These are phyloP conservation scores for Phallusia fumigata DNA, from an alignment of 23 tunicate species.

Conservation along the genomic window DNA sequence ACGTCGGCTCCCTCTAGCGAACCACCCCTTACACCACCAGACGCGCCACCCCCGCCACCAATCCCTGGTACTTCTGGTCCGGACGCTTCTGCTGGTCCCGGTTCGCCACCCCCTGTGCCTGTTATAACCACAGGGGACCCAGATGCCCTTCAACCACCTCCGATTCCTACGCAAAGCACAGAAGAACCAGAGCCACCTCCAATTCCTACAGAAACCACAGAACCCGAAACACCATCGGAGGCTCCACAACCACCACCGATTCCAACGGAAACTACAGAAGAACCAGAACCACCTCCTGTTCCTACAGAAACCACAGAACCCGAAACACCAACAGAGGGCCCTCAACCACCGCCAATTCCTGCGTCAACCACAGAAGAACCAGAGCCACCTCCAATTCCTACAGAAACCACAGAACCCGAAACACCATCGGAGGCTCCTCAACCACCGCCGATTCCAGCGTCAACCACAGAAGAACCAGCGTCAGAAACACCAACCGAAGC, in stretches of 20 bases:
- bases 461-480: not conserved
- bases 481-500: slow-evolving; percentile 3
- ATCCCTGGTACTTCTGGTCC: not conserved
- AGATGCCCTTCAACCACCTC: not conserved
- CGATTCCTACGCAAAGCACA: not conserved
- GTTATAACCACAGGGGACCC: not conserved
- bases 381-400: slow-evolving; percentile 16
- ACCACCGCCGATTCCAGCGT: not conserved
- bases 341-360: not conserved
- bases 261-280: not conserved
- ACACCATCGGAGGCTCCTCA: not conserved
- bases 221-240: no score
- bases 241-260: no score
- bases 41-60: not conserved
- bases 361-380: not conserved
- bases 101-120: not conserved
- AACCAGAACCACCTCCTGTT: not conserved
- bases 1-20: not conserved
- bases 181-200: slow-evolving; percentile 6
- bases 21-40: not conserved
- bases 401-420: not conserved
- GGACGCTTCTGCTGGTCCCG: not conserved
- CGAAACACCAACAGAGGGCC: not conserved
- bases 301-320: not conserved
- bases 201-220: not conserved